These are phyloP conservation scores for Catotricha subobsoleta DNA, from an alignment of 2,888 invertebrate species.

Conservation along the genomic window DNA sequence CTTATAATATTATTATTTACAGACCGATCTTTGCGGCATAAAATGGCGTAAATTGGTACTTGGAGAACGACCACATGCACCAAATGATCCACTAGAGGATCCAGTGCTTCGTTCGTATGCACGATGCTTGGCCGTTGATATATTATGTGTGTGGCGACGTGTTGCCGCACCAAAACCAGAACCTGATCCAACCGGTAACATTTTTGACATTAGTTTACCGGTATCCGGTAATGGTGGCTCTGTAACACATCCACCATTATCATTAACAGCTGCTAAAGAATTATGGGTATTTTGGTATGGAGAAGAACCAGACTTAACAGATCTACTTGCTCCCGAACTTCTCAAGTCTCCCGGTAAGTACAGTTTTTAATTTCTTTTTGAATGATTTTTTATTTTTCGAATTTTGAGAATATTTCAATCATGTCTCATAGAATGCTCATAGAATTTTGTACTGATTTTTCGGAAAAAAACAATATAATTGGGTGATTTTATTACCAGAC, in stretches of 20 bases:
- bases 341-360: conserved; percentile 70
- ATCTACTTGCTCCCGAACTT: conserved; percentile 69
- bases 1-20: no score
- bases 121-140: conserved; percentile 81
- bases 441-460: no score
- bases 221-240: conserved; percentile 29
- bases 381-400: no score
- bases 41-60: conserved; percentile 95
- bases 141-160: conserved; percentile 95
- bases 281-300: conserved; percentile 99
- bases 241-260: conserved; percentile 54
- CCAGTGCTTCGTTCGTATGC: conserved; percentile 82
- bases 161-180: conserved; percentile 45
- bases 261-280: conserved; percentile 80
- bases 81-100: conserved; percentile 62
- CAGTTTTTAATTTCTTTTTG: no score
- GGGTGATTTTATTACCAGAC: no score
- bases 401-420: no score
- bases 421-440: no score
- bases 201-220: conserved; percentile 23
- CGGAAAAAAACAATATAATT: no score
- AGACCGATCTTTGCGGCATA: conserved; percentile 99
- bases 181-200: conserved; percentile 22
- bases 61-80: conserved; percentile 42
- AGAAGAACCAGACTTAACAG: conserved; percentile 79